Percentiles rank a stretch among this genome's conserved stretches.
Conservation (phyloP, 2,113 vertebrate genomes). For the Sander lucioperca region DNA sequence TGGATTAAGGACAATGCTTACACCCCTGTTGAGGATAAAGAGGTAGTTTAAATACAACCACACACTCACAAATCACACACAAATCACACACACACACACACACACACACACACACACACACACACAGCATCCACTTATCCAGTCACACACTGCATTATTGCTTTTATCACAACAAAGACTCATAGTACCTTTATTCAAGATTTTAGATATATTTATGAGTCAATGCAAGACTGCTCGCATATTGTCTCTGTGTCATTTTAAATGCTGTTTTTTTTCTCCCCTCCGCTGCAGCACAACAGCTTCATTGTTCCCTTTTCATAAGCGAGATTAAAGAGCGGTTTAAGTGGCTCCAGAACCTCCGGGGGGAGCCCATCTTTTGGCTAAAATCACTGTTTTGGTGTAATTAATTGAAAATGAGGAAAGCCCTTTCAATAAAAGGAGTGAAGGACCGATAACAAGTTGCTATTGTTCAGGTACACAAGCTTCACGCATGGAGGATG, state of each 20-base stretch:
- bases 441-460: constrained; percentile 62
- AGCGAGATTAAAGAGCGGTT: constrained; percentile 61
- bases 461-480: constrained; percentile 56
- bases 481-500: constrained; percentile 37
- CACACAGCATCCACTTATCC: constrained; percentile 30
- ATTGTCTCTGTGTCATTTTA: constrained; percentile 66
- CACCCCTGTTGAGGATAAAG: constrained; percentile 29
- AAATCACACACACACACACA: background rate
- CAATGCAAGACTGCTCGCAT: constrained; percentile 20
- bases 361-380: constrained; percentile 52
- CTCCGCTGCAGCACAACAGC: constrained; percentile 52
- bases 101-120: background rate
- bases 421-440: constrained; percentile 65
- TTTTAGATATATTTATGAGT: constrained; percentile 38
- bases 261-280: constrained; percentile 36
- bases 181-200: constrained; percentile 44
- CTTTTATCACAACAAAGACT: constrained; percentile 43
- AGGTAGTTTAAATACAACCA: constrained; percentile 24
- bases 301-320: constrained; percentile 68
- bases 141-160: constrained; percentile 21
- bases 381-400: constrained; percentile 73
- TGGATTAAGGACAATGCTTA: constrained; percentile 44
- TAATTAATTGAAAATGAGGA: constrained; percentile 76
- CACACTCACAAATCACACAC: constrained; percentile 7
- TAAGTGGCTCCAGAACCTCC: constrained; percentile 51